Base-by-base conservation (phyloP, 2,888 invertebrate genomes). In the Lasioglossum villosulum region DNA sequence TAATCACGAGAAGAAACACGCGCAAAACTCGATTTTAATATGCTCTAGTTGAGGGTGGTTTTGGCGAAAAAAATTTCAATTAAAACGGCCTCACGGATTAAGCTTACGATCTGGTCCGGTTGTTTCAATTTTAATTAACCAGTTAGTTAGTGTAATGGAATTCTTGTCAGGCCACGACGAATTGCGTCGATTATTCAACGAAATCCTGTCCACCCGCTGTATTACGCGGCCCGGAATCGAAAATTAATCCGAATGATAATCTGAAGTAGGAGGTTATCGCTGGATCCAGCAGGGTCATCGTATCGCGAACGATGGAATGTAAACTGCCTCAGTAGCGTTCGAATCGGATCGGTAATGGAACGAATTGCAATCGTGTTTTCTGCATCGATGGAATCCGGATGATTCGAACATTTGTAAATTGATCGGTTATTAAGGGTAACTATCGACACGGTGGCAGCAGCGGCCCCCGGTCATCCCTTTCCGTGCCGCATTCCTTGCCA, bases 401-500 rank as follows among this genome's bases (percentile, higher is more conserved):
- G 30, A 71, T 78, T 79, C 27, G 56, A 74, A 56, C 59, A 59
- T 70, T 78, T 74, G 66, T 66, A 73, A 73, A 75, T 52, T 52
- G 75, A 78, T 10, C 59, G 63, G 30, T 71, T 75, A 45, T 71
- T 66, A 73, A 75, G 71, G 70, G 59, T 4, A 75, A 80, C 66
- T 78, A 78, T 78, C 56, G 73, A n/a, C 45, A 19, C 56, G n/a
- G 34, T 30, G 39, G 79, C 27, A 16, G 30, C 39, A 45, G 4
- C 45, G 45, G 16, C 34, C 2, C 34, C 66, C 77, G 12, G 27
- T 37, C 63, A 45, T 75, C 52, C 42, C 27, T 74, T 70, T 74
- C 63, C 59, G 71, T 42, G 30, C 45, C 56, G 59, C 77, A 75
- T 81, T 87, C 84, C 82, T 87, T 85, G 75, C 34, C 66, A 27